A percentile compares a stretch with the other conserved stretches of the same genome.
These are phyloP conservation scores for Eupithecia inturbata DNA, from an alignment of 2,888 invertebrate genomes.

Conservation along the genomic window DNA sequence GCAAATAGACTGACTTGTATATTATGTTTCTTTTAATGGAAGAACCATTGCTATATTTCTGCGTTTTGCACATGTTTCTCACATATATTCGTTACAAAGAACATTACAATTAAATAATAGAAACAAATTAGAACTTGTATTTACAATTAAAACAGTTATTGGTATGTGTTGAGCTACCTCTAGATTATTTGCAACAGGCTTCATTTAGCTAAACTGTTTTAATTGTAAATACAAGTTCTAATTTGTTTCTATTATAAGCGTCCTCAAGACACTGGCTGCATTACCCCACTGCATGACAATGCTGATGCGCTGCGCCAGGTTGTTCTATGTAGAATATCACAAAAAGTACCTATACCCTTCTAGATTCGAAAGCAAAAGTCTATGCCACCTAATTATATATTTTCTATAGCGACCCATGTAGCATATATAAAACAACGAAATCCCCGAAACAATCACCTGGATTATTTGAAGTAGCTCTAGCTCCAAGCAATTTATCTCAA, in stretches of 20 bases:
- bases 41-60: background rate
- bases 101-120: no score
- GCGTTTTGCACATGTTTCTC: background rate
- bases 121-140: no score
- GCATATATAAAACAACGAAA: background rate
- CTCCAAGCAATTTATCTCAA: background rate
- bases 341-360: background rate
- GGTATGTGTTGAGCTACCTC: no score
- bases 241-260: no score
- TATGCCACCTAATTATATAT: background rate
- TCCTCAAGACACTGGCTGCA: background rate
- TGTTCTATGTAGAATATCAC: background rate
- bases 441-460: background rate
- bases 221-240: no score
- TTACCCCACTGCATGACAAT: background rate
- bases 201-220: no score
- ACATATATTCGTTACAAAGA: no score
- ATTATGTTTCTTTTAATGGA: background rate
- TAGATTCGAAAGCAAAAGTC: background rate
- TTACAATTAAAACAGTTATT: no score
- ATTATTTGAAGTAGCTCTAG: background rate
- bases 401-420: background rate
- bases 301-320: background rate
- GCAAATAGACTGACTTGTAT: no score
- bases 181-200: no score